phyloP scores from a whole-genome alignment of 2,888 invertebrate genomes.

The Therioaphis trifolii region DNA sequence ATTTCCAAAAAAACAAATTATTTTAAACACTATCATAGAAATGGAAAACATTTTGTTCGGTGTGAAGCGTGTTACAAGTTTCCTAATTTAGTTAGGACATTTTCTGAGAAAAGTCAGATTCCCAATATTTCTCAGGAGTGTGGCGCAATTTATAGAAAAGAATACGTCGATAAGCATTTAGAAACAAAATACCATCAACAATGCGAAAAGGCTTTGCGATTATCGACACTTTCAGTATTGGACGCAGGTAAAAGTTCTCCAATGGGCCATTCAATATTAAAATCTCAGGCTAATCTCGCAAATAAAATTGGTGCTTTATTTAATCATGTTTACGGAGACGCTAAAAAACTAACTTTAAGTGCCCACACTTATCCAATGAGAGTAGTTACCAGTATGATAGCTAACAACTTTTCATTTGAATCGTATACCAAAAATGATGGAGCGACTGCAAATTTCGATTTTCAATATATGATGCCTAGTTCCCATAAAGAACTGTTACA shows the following conservation, averaged over 20 bases:
- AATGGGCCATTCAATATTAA: not conserved
- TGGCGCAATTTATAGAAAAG: not conserved
- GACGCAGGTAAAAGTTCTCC: not conserved
- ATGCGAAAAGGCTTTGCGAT: not conserved
- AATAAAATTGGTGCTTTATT: slow-evolving; percentile 30
- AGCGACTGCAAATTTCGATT: not conserved
- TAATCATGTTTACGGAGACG: not conserved
- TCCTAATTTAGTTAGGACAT: not conserved
- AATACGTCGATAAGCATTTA: not conserved
- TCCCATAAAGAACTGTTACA: slow-evolving; percentile 1
- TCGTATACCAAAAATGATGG: not conserved
- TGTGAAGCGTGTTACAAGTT: not conserved
- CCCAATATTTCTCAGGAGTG: not conserved
- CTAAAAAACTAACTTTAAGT: slow-evolving; percentile 28
- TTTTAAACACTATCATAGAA: too few relatives aligned
- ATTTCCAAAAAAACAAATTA: too few relatives aligned
- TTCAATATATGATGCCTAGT: not conserved
- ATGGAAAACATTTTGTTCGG: not conserved
- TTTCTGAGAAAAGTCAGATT: not conserved
- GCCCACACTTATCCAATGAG: slow-evolving; percentile 25
- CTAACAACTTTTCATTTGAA: not conserved
- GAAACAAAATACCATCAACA: not conserved
- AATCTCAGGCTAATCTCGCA: not conserved
- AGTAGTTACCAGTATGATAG: slow-evolving; percentile 7
- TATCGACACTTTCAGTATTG: not conserved